A percentile compares a stretch with the other conserved stretches of the same genome.
Conservation (phyloP, 2,888 invertebrate genomes). For the Philopedon plagiatum region DNA sequence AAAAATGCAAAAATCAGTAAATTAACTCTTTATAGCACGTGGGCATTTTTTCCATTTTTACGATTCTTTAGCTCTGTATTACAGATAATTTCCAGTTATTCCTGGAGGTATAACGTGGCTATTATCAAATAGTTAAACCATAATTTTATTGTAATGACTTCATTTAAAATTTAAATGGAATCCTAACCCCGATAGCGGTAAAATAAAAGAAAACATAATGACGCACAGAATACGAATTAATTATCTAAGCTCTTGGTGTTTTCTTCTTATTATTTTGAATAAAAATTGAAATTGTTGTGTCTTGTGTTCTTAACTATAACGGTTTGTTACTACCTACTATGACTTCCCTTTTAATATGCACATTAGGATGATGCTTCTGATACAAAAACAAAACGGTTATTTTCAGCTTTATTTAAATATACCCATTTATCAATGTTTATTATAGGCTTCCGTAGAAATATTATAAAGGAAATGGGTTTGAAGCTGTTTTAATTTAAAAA, state of each 20-base stretch:
- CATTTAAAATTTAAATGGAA: slow-evolving; percentile 27
- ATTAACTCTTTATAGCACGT: no score
- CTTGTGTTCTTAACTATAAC: slow-evolving; percentile 12
- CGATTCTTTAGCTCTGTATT: no score
- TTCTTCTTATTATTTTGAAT: background rate
- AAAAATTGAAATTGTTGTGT: slow-evolving; percentile 29
- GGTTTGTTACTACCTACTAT: slow-evolving; percentile 7
- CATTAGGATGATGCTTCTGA: background rate
- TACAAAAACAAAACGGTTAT: background rate
- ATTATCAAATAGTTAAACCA: slow-evolving; percentile 14
- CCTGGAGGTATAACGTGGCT: background rate
- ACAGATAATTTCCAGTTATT: slow-evolving; percentile 1
- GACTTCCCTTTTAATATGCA: slow-evolving; percentile 5
- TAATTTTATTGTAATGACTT: slow-evolving; percentile 24
- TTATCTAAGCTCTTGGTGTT: slow-evolving; percentile 25
- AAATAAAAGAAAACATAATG: slow-evolving; percentile 20
- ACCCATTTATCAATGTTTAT: slow-evolving; percentile 35
- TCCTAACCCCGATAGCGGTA: slow-evolving; percentile 12
- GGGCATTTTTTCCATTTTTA: no score
- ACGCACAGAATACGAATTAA: slow-evolving; percentile 18
- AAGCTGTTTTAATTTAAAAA: no score
- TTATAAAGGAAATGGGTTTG: no score
- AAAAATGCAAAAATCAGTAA: no score
- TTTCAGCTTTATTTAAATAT: background rate
- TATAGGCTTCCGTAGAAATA: background rate